A percentile compares a stretch with the other conserved stretches of the same genome.
These are phyloP conservation scores for Melinaea menophilus DNA, from an alignment of 2,888 invertebrate genomes.

Conservation along the genomic window DNA sequence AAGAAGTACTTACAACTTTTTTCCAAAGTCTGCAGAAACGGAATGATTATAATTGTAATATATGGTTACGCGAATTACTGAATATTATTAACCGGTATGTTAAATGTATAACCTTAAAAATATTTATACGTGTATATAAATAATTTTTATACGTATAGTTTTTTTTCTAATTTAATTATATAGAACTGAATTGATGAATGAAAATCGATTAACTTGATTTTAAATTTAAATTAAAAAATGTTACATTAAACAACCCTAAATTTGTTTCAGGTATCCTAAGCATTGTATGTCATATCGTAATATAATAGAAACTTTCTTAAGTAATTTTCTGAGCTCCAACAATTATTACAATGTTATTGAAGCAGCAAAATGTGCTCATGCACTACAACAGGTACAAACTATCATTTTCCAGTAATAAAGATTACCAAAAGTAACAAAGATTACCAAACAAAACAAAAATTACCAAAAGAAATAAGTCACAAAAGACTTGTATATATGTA, in stretches of 20 bases:
- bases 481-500: too few relatives aligned
- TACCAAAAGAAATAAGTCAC: too few relatives aligned
- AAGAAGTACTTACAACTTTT: constrained; percentile 53
- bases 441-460: too few relatives aligned
- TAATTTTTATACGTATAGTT: too few relatives aligned
- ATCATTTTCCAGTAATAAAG: neutral
- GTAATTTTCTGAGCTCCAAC: constrained; percentile 48
- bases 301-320: constrained; percentile 52
- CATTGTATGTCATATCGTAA: constrained; percentile 59
- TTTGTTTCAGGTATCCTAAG: constrained; percentile 58
- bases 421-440: too few relatives aligned
- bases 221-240: neutral
- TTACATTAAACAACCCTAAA: neutral
- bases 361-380: constrained; percentile 66
- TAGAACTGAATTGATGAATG: neutral
- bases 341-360: constrained; percentile 56
- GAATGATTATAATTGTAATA: constrained; percentile 42
- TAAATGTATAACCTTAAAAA: constrained; percentile 43
- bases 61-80: constrained; percentile 55
- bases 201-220: neutral
- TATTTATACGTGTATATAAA: neutral
- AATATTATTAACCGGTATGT: constrained; percentile 59
- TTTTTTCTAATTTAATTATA: neutral
- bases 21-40: constrained; percentile 55
- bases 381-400: constrained; percentile 58